phyloP scores from a whole-genome alignment of 2,888 invertebrate species.

The Spilosoma lubricipeda region DNA sequence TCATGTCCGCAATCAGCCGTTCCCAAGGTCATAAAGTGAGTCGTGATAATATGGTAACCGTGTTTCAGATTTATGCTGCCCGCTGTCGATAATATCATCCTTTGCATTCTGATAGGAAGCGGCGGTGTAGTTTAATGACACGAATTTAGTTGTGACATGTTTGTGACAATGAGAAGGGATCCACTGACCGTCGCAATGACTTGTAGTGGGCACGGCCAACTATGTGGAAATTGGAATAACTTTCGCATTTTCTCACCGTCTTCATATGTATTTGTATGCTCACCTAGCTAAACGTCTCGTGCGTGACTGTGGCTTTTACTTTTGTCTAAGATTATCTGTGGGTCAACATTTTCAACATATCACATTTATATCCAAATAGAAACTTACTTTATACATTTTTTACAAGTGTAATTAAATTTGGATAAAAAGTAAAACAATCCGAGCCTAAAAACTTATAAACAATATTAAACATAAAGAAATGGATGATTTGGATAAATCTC shows the following conservation, averaged over 20 bases:
- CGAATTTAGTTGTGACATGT: slow-evolving; percentile 61
- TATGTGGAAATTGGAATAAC: slow-evolving; percentile 54
- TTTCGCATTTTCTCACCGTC: slow-evolving; percentile 43
- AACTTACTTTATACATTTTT: slow-evolving; percentile 32
- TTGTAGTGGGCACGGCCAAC: slow-evolving; percentile 39
- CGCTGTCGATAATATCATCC: slow-evolving; percentile 70
- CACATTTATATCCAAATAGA: background rate
- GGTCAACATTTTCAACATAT: background rate
- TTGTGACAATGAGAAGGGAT: slow-evolving; percentile 59
- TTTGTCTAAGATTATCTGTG: slow-evolving; percentile 16
- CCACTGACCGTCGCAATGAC: slow-evolving; percentile 47
- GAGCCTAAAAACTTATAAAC: slow-evolving; percentile 55
- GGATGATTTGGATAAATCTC: slow-evolving; percentile 60
- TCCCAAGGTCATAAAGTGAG: slow-evolving; percentile 71
- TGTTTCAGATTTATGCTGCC: slow-evolving; percentile 67
- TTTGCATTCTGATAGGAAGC: slow-evolving; percentile 69
- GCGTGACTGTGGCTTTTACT: slow-evolving; percentile 20
- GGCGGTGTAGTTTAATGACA: slow-evolving; percentile 56
- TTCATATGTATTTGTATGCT: slow-evolving; percentile 43
- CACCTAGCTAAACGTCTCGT: slow-evolving; percentile 23
- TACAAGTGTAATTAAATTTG: slow-evolving; percentile 37
- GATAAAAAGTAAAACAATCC: slow-evolving; percentile 37
- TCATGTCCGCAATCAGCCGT: slow-evolving; percentile 60
- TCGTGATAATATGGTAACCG: slow-evolving; percentile 70
- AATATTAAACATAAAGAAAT: slow-evolving; percentile 56